phyloP scores from a whole-genome alignment of 2,888 invertebrate genomes.

The Tortrix viridana region DNA sequence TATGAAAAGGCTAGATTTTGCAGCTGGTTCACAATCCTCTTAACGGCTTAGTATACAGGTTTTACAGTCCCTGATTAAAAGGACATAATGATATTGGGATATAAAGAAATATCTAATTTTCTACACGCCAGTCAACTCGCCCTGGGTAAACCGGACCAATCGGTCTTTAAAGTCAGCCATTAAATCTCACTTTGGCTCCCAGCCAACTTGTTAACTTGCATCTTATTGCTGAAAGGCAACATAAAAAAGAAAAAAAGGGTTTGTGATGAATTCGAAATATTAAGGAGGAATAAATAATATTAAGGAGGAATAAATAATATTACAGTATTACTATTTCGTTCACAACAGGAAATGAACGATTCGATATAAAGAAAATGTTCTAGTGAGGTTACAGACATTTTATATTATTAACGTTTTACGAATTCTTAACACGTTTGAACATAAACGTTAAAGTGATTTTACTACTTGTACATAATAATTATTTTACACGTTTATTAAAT shows the following conservation, averaged over 20 bases:
- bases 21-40: too few relatives aligned
- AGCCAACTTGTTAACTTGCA: slow-evolving; percentile 34
- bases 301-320: not conserved
- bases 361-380: too few relatives aligned
- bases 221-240: slow-evolving; percentile 27
- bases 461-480: too few relatives aligned
- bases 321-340: not conserved
- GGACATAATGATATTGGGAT: not conserved
- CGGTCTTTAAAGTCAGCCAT: slow-evolving; percentile 22
- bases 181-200: slow-evolving; percentile 29
- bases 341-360: too few relatives aligned
- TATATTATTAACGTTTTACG: too few relatives aligned
- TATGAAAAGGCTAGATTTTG: too few relatives aligned
- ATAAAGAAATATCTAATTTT: slow-evolving; percentile 2
- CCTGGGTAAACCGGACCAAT: slow-evolving; percentile 11
- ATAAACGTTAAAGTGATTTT: too few relatives aligned
- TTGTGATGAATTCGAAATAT: slow-evolving; percentile 19
- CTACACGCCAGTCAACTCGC: slow-evolving; percentile 11
- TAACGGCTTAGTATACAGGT: too few relatives aligned
- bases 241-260: slow-evolving; percentile 13
- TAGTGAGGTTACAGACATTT: too few relatives aligned
- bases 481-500: too few relatives aligned
- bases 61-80: too few relatives aligned
- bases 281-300: not conserved
- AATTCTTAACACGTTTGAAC: too few relatives aligned